Conservation (phyloP, 2,888 invertebrate species). For the Stegana nigrithorax region DNA sequence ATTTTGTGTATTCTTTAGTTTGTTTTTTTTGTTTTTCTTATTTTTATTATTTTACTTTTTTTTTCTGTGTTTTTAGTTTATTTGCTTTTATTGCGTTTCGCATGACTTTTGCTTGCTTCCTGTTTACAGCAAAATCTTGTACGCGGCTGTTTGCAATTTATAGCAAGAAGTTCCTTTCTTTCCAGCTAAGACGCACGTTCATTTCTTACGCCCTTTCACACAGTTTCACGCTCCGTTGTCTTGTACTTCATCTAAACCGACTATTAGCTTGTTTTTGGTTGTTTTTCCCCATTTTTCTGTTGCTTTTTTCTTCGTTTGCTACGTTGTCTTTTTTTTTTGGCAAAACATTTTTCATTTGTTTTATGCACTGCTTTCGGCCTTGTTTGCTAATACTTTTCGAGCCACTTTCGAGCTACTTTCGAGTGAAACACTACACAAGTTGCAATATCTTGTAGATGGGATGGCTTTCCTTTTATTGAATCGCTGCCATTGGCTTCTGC, state of each 20-base stretch:
- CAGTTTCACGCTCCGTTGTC: constrained; percentile 27
- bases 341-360: constrained; percentile 51
- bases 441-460: constrained; percentile 59
- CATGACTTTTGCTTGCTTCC: constrained; percentile 29
- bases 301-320: constrained; percentile 12
- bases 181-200: no score
- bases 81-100: constrained; percentile 32
- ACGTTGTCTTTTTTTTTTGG: background rate
- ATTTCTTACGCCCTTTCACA: no score
- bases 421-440: constrained; percentile 45
- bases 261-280: constrained; percentile 37
- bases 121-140: constrained; percentile 26
- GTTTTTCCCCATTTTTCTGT: background rate
- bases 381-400: constrained; percentile 62
- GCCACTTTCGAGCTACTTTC: constrained; percentile 58
- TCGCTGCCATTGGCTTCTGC: no score
- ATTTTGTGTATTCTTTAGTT: no score
- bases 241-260: constrained; percentile 36
- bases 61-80: constrained; percentile 43
- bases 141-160: no score
- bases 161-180: no score
- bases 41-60: constrained; percentile 51
- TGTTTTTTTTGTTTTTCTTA: no score
- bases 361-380: constrained; percentile 56
- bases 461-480: constrained; percentile 35